These are phyloP conservation scores for Tiliqua scincoides DNA, from an alignment of 2,113 vertebrate genomes.

Conservation along the genomic window DNA sequence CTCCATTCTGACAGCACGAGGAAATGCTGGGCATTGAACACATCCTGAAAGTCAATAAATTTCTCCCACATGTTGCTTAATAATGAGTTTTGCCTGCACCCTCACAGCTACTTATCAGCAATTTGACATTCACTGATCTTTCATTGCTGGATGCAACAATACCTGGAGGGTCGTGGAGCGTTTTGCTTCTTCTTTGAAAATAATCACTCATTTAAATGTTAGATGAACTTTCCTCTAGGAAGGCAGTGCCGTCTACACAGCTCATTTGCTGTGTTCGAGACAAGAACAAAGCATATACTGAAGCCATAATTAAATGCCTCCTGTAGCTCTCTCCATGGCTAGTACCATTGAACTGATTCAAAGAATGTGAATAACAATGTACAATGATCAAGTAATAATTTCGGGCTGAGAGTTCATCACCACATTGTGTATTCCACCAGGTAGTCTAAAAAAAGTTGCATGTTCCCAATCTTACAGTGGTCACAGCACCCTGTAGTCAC, in stretches of 20 bases:
- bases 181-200: not conserved
- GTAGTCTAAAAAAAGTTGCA: not conserved
- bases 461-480: no score
- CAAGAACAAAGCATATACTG: slow-evolving; percentile 5
- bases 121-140: not conserved
- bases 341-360: not conserved
- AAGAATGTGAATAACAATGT: slow-evolving; percentile 2
- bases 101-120: no score
- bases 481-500: no score
- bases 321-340: not conserved
- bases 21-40: not conserved
- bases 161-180: not conserved
- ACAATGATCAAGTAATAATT: not conserved
- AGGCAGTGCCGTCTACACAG: not conserved
- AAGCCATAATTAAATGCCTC: slow-evolving; percentile 4
- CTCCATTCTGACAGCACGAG: not conserved
- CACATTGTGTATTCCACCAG: not conserved
- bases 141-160: not conserved
- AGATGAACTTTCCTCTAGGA: not conserved
- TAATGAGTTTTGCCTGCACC: not conserved
- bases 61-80: not conserved
- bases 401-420: not conserved
- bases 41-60: not conserved
- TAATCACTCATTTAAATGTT: not conserved
- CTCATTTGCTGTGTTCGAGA: not conserved